phyloP scores from a whole-genome alignment of 2,888 invertebrate genomes.

The Monoplex corrugatus region DNA sequence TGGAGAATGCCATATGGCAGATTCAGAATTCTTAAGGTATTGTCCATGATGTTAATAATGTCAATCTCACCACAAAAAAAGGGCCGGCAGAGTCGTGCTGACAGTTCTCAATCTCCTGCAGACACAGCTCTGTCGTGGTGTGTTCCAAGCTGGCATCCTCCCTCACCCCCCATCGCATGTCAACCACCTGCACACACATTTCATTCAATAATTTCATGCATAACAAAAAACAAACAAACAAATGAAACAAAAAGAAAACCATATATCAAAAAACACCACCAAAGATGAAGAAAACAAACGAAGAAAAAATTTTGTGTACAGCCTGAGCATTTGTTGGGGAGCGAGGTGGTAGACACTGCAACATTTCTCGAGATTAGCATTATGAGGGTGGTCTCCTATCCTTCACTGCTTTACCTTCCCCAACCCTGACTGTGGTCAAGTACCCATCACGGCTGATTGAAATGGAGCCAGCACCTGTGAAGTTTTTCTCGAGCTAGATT shows the following conservation, averaged over 20 bases:
- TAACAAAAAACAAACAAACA: neutral
- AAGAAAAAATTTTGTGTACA: too few relatives aligned
- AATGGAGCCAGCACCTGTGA: too few relatives aligned
- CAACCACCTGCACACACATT: conserved; percentile 65
- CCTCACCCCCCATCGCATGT: conserved; percentile 74
- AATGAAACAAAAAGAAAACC: too few relatives aligned
- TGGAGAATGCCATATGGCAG: neutral
- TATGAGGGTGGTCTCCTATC: too few relatives aligned
- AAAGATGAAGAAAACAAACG: too few relatives aligned
- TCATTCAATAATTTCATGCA: neutral
- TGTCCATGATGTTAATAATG: neutral
- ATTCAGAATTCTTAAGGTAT: neutral
- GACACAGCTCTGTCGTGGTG: conserved; percentile 66
- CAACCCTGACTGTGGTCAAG: too few relatives aligned
- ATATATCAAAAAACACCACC: neutral
- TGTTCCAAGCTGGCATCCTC: conserved; percentile 71
- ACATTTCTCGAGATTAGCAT: too few relatives aligned
- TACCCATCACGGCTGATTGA: too few relatives aligned
- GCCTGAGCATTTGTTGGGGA: too few relatives aligned
- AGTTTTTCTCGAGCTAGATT: too few relatives aligned
- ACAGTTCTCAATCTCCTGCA: conserved; percentile 65
- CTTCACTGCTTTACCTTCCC: too few relatives aligned
- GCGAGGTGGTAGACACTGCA: too few relatives aligned
- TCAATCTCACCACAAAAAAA: conserved; percentile 69
- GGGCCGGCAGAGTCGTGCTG: conserved; percentile 68